Evolutionary conservation across 2,797 vertebrate genomes (phyloP).

Genomic region (Sternotherus odoratus): DNA sequence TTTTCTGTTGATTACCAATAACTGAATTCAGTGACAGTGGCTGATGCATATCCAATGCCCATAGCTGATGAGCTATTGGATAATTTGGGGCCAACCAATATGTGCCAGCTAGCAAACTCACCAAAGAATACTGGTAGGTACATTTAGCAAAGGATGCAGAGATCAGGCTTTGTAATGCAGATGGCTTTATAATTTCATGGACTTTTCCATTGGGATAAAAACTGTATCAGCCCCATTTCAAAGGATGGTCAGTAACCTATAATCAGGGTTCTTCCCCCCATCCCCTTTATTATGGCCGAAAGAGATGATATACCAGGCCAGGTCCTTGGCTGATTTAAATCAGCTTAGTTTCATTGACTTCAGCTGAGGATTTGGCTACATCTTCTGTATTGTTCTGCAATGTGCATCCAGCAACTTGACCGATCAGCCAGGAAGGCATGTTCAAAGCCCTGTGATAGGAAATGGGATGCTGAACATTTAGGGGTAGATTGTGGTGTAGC

Average conservation of each 20-base stretch:
- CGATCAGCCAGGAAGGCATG: not conserved
- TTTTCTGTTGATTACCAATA: conserved; percentile 13
- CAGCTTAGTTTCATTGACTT: not conserved
- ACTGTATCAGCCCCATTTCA: not conserved
- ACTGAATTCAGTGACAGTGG: not conserved
- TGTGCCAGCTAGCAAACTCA: not conserved
- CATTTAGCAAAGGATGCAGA: not conserved
- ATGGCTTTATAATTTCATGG: not conserved
- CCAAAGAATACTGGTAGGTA: not conserved
- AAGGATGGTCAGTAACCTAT: not conserved
- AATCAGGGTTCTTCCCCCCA: not conserved
- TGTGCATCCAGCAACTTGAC: rapidly evolving
- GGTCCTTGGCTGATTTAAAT: not conserved
- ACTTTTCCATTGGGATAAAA: not conserved
- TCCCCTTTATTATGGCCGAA: not conserved
- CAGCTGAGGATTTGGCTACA: not conserved
- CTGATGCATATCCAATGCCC: not conserved
- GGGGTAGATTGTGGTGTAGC: not conserved
- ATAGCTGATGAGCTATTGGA: not conserved
- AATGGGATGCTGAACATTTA: not conserved
- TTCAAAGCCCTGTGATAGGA: not conserved
- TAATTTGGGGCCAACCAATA: not conserved
- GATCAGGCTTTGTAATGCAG: not conserved
- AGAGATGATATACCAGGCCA: not conserved
- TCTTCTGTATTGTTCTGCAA: not conserved